Percentiles rank a stretch among this genome's conserved stretches.
These are phyloP conservation scores for Orthosia gracilis DNA, from an alignment of 2,888 invertebrate species.

Conservation along the genomic window DNA sequence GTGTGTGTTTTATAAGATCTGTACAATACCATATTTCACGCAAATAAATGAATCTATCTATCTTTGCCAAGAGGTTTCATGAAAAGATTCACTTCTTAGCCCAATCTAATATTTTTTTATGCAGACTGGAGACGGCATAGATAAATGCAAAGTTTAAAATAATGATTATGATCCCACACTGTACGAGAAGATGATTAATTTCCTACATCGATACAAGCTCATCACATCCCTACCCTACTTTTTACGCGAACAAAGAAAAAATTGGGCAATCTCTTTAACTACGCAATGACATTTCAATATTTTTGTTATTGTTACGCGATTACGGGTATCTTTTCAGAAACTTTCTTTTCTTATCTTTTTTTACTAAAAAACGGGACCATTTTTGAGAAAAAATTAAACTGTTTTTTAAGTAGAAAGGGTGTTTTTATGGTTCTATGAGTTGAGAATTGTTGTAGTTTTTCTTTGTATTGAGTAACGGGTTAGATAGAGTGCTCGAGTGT, in stretches of 20 bases:
- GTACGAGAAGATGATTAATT: not conserved
- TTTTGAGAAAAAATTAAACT: not conserved
- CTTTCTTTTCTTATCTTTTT: slow-evolving; percentile 50
- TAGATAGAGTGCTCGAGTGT: not conserved
- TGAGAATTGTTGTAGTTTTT: not conserved
- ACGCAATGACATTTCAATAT: slow-evolving; percentile 84
- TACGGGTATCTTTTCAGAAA: slow-evolving; percentile 63
- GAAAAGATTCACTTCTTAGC: too few species aligned
- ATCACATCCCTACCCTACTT: slow-evolving; percentile 71
- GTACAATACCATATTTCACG: too few species aligned
- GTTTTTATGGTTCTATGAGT: slow-evolving; percentile 23
- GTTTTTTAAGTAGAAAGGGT: slow-evolving; percentile 19
- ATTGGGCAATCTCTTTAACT: slow-evolving; percentile 84
- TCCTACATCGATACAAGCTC: slow-evolving; percentile 50
- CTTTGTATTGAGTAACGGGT: slow-evolving; percentile 10
- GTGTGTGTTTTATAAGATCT: too few species aligned
- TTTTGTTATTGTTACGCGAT: slow-evolving; percentile 73
- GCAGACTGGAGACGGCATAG: too few species aligned
- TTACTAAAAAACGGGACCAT: slow-evolving; percentile 1
- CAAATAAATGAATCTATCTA: too few species aligned
- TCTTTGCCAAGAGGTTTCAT: too few species aligned
- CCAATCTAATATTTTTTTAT: too few species aligned
- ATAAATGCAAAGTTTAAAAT: too few species aligned
- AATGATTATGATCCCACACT: too few species aligned
- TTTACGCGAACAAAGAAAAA: slow-evolving; percentile 78